Conservation (phyloP, 2,113 vertebrate genomes). For the Tenebrosternarchus preto region DNA sequence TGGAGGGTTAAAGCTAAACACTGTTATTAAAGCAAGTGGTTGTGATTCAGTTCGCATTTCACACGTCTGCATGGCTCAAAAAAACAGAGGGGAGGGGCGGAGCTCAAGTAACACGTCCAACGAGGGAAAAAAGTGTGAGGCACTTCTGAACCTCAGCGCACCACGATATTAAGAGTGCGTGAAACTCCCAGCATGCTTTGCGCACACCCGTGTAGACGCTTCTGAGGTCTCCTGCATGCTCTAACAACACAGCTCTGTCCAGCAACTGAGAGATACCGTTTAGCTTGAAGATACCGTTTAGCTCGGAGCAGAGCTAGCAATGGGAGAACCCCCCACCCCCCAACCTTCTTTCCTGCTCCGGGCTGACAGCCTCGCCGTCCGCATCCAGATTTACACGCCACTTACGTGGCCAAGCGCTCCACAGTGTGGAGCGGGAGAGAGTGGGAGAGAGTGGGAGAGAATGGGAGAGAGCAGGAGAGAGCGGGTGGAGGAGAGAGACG, state of each 20-base stretch:
- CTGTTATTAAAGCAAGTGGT: not conserved
- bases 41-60: not conserved
- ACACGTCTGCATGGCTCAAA: not conserved
- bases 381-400: slow-evolving; percentile 61
- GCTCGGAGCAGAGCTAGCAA: slow-evolving; percentile 55
- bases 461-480: no score
- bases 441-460: not conserved
- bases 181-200: no score
- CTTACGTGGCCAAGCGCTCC: slow-evolving; percentile 34
- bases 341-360: slow-evolving; percentile 66
- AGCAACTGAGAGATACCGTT: not conserved
- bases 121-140: no score
- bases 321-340: slow-evolving; percentile 62
- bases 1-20: slow-evolving; percentile 28
- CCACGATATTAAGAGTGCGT: no score
- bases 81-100: no score
- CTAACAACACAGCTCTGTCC: slow-evolving; percentile 26
- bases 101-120: no score
- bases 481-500: not conserved
- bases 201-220: not conserved
- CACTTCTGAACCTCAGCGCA: no score
- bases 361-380: slow-evolving; percentile 69
- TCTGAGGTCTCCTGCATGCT: not conserved
- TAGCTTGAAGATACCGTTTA: slow-evolving; percentile 20
- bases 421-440: not conserved